Evolutionary conservation across 2,113 vertebrate species (phyloP).

Genomic region (Forbesichthys papilliferus): DNA sequence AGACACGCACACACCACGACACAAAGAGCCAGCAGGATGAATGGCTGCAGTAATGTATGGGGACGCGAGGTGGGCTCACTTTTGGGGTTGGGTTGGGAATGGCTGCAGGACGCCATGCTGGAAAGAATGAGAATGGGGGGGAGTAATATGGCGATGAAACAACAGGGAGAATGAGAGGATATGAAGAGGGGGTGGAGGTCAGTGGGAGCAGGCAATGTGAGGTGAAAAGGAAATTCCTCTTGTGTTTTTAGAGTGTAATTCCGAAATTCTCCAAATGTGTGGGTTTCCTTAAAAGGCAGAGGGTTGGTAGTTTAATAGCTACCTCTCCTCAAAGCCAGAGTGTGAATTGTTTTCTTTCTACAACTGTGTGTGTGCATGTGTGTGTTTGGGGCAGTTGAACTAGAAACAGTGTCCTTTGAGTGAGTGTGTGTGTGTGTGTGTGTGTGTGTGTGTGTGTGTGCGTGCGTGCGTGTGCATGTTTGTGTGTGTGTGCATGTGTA

Average conservation of each 20-base stretch:
- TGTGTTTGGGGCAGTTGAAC: neutral
- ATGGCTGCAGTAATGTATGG: slow-evolving; percentile 50
- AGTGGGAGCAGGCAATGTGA: slow-evolving; percentile 56
- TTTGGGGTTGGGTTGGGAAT: slow-evolving; percentile 30
- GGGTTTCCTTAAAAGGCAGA: slow-evolving; percentile 58
- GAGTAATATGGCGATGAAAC: neutral
- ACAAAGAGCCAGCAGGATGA: slow-evolving; percentile 43
- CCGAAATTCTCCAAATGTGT: slow-evolving; percentile 54
- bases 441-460: neutral
- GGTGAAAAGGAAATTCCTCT: slow-evolving; percentile 74
- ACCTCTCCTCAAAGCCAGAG: slow-evolving; percentile 18
- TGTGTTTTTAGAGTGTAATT: slow-evolving; percentile 66
- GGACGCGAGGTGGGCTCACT: slow-evolving; percentile 36
- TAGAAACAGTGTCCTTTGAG: neutral
- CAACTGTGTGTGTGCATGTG: slow-evolving; percentile 13
- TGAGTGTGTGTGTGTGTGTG: slow-evolving; percentile 6
- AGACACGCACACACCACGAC: slow-evolving; percentile 46
- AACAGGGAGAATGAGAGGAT: slow-evolving; percentile 29
- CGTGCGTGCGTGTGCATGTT: too few relatives aligned
- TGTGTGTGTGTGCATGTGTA: neutral
- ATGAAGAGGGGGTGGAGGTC: slow-evolving; percentile 33
- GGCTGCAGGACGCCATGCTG: neutral
- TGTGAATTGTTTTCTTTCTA: slow-evolving; percentile 33
- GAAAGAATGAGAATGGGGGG: slow-evolving; percentile 19
- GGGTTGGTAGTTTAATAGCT: slow-evolving; percentile 48